These are phyloP conservation scores for Melanocharis versteri DNA, from an alignment of 2,113 vertebrate genomes.

Conservation along the genomic window DNA sequence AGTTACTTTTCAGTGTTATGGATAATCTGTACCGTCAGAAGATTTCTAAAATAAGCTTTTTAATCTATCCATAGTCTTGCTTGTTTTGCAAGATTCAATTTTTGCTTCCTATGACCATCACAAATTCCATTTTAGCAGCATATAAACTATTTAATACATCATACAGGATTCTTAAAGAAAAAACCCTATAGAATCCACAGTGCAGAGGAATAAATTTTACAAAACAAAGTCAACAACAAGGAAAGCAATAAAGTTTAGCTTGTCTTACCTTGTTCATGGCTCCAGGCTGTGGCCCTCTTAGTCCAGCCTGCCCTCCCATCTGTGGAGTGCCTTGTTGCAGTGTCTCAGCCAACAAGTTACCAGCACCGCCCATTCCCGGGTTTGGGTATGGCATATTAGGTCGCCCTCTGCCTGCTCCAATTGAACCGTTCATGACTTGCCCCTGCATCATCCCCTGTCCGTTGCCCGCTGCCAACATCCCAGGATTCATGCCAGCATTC, in stretches of 20 bases:
- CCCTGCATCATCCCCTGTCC: constrained; percentile 86
- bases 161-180: background rate
- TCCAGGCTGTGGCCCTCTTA: constrained; percentile 88
- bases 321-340: constrained; percentile 84
- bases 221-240: background rate
- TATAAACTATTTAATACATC: background rate
- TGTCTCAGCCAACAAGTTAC: constrained; percentile 85
- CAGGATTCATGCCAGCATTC: constrained; percentile 82
- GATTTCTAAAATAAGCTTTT: background rate
- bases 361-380: constrained; percentile 80
- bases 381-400: constrained; percentile 84
- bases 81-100: background rate
- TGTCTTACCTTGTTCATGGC: constrained; percentile 81
- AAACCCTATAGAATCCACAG: background rate
- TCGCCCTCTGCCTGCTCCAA: constrained; percentile 82
- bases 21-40: background rate
- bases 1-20: background rate
- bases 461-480: constrained; percentile 79
- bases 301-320: constrained; percentile 81
- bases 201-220: background rate
- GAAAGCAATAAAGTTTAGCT: background rate
- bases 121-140: background rate
- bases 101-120: background rate
- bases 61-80: background rate
- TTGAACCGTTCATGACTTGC: constrained; percentile 93